Conservation (phyloP, 1,140 invertebrate species). For the Drosophila murphyi region DNA sequence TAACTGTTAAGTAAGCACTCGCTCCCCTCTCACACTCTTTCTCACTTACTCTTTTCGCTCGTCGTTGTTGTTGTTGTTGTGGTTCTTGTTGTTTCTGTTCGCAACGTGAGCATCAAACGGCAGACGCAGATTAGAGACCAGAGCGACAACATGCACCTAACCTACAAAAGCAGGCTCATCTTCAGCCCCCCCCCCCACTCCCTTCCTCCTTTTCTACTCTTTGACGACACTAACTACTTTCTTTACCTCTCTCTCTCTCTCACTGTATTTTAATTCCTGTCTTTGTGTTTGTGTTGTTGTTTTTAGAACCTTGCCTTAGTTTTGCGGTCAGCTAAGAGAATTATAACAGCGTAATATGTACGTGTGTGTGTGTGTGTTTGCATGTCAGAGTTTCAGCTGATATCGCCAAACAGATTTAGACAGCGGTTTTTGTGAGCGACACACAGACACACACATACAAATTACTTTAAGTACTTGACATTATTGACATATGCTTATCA, state of each 20-base stretch:
- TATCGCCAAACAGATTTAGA: neutral
- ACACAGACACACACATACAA: no score
- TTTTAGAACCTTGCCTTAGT: neutral
- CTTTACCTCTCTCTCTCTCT: constrained; percentile 1
- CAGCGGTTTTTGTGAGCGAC: no score
- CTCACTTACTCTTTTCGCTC: neutral
- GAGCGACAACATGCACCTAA: constrained; percentile 41
- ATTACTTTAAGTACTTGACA: no score
- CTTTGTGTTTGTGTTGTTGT: neutral
- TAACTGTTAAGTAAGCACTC: no score
- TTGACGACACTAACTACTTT: neutral
- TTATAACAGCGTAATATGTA: neutral
- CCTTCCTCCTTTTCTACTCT: neutral
- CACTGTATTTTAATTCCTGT: neutral
- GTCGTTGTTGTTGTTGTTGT: constrained; percentile 16
- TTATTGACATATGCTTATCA: no score
- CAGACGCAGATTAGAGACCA: constrained; percentile 68
- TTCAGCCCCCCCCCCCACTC: no score
- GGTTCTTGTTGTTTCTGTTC: constrained; percentile 10
- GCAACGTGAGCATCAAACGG: constrained; percentile 64
- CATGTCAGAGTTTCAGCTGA: neutral
- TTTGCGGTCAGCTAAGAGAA: constrained; percentile 17
- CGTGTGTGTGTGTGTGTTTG: neutral
- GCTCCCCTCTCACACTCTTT: neutral
- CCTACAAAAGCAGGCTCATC: neutral